Percentiles rank a stretch among this genome's conserved stretches.
These are phyloP conservation scores for Zygothrica quintamaculata DNA, from an alignment of 2,888 invertebrate species.

Conservation along the genomic window DNA sequence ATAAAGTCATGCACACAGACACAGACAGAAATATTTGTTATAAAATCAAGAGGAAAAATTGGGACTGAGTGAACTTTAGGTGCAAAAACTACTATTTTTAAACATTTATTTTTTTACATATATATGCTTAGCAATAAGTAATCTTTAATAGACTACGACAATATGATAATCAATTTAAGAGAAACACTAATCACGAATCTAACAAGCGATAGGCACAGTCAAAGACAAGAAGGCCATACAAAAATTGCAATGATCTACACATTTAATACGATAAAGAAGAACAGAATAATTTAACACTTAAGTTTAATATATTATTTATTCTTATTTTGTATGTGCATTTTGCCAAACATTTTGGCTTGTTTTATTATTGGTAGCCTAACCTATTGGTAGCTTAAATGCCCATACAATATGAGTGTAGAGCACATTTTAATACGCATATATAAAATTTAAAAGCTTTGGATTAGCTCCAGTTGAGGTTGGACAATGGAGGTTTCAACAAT, in stretches of 20 bases:
- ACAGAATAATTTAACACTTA: too few relatives aligned
- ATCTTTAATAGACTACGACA: constrained; percentile 26
- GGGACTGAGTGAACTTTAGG: too few relatives aligned
- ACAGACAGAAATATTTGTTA: too few relatives aligned
- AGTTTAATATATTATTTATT: too few relatives aligned
- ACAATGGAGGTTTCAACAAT: constrained; percentile 34
- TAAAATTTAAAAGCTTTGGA: not conserved
- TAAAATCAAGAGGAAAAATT: too few relatives aligned
- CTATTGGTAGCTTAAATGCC: not conserved
- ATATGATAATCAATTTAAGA: constrained; percentile 31
- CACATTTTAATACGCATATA: not conserved
- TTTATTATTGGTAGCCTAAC: too few relatives aligned
- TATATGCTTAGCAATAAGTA: constrained; percentile 34
- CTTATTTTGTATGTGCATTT: too few relatives aligned
- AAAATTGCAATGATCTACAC: constrained; percentile 5
- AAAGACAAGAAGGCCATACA: not conserved
- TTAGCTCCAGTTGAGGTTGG: constrained; percentile 21
- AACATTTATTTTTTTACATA: constrained; percentile 36
- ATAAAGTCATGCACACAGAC: too few relatives aligned
- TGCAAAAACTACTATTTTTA: too few relatives aligned
- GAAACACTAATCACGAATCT: not conserved
- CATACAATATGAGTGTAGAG: constrained; percentile 9
- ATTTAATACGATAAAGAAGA: too few relatives aligned
- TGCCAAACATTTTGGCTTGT: not conserved
- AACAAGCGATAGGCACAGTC: not conserved